Evolutionary conservation across 2,797 vertebrate species (phyloP).

Genomic region (Thalassophryne amazonica): DNA sequence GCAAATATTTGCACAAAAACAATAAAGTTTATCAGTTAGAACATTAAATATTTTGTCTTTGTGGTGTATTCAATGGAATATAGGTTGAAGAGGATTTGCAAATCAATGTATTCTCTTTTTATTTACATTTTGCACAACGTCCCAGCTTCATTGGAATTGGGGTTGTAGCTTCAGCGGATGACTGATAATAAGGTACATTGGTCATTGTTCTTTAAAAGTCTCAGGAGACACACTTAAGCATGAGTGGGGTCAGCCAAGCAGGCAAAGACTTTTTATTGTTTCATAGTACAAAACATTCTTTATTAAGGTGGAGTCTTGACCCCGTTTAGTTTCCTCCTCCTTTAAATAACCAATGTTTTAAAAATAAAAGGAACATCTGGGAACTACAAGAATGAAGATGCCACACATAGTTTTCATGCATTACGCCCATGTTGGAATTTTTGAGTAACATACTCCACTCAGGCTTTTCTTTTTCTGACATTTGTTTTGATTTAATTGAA

Average conservation of each 20-base stretch:
- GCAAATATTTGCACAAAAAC: no score
- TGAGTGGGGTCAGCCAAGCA: conserved; percentile 74
- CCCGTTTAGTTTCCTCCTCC: conserved; percentile 71
- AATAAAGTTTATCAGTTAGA: no score
- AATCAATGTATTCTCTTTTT: no score
- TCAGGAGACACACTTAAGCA: conserved; percentile 60
- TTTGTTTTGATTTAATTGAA: not conserved
- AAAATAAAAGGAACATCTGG: conserved; percentile 50
- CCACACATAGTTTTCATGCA: conserved; percentile 9
- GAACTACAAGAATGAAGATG: conserved; percentile 40
- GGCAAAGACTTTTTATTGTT: conserved; percentile 75
- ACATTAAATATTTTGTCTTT: no score
- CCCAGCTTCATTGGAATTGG: no score
- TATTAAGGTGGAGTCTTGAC: conserved; percentile 68
- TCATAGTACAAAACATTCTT: conserved; percentile 77
- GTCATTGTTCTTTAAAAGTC: conserved; percentile 63
- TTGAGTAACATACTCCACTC: not conserved
- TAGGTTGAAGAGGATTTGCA: no score
- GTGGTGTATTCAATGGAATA: no score
- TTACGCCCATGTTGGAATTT: not conserved
- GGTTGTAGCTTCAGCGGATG: conserved; percentile 18
- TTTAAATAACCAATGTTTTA: conserved; percentile 70
- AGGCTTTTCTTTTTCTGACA: not conserved
- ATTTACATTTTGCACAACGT: no score
- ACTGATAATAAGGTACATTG: conserved; percentile 43